Conservation (phyloP, 2,113 vertebrate species). For the Thunnus thynnus region DNA sequence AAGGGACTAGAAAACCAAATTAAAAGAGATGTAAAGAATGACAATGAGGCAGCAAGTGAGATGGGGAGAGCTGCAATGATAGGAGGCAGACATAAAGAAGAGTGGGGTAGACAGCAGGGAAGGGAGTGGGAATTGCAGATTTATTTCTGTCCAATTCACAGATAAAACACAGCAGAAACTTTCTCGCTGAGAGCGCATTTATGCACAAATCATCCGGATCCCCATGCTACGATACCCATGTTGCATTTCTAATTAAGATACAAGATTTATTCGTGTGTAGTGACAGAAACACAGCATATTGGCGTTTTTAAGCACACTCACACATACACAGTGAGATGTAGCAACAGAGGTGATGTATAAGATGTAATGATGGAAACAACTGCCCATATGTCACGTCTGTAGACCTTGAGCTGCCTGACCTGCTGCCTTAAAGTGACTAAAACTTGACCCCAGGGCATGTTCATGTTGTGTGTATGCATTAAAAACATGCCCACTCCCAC, state of each 20-base stretch:
- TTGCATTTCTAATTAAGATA: constrained; percentile 22
- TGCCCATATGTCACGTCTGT: constrained; percentile 21
- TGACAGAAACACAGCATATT: not conserved
- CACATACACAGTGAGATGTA: not conserved
- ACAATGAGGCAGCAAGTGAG: constrained; percentile 30
- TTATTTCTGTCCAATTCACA: constrained; percentile 19
- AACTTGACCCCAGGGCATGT: not conserved
- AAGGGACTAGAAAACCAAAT: constrained; percentile 22
- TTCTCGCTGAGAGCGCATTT: constrained; percentile 7
- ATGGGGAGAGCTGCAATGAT: not conserved
- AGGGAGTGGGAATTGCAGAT: constrained; percentile 20
- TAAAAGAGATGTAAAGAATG: constrained; percentile 30
- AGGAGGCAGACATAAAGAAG: constrained; percentile 5
- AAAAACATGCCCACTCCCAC: not conserved
- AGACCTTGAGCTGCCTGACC: constrained; percentile 40
- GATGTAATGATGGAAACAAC: constrained; percentile 1
- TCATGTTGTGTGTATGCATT: not conserved
- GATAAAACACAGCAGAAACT: not conserved
- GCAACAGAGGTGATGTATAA: constrained; percentile 21
- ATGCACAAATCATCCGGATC: constrained; percentile 5
- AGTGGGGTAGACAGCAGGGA: constrained; percentile 23
- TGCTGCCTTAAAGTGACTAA: constrained; percentile 1
- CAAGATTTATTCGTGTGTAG: not conserved
- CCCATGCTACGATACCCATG: not conserved
- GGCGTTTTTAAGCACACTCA: not conserved